phyloP scores from a whole-genome alignment of 1,140 invertebrate genomes.

The Calephelis virginiensis region DNA sequence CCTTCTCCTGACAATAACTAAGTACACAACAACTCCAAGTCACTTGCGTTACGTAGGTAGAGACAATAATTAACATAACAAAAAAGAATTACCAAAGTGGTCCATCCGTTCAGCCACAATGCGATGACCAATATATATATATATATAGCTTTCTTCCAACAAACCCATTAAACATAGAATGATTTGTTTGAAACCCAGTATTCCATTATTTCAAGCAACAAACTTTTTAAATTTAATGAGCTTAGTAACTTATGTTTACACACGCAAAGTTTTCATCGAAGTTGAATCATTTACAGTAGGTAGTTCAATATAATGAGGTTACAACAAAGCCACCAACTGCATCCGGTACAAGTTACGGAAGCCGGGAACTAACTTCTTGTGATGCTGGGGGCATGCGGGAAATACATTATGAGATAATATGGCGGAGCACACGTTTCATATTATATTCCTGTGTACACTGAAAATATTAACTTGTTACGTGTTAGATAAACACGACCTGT shows the following conservation, averaged over 20 bases:
- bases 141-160: too few species aligned
- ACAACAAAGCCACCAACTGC: constrained; percentile 15
- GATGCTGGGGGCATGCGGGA: constrained; percentile 7
- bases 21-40: too few species aligned
- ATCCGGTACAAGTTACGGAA: constrained; percentile 14
- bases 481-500: not conserved
- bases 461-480: constrained; percentile 10
- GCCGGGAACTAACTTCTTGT: constrained; percentile 13
- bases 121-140: too few species aligned
- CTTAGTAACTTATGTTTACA: not conserved
- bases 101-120: too few species aligned
- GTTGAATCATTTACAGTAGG: constrained; percentile 7
- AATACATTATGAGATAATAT: constrained; percentile 12
- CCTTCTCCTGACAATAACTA: too few species aligned
- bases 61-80: too few species aligned
- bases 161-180: too few species aligned
- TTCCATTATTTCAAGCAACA: too few species aligned
- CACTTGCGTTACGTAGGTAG: too few species aligned
- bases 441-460: not conserved
- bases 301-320: constrained; percentile 13
- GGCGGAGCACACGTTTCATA: constrained; percentile 5
- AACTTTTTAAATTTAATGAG: too few species aligned
- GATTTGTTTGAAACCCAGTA: too few species aligned
- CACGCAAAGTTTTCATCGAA: constrained; percentile 1
- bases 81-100: too few species aligned